phyloP scores from a whole-genome alignment of 2,113 vertebrate species.

The Eublepharis macularius region DNA sequence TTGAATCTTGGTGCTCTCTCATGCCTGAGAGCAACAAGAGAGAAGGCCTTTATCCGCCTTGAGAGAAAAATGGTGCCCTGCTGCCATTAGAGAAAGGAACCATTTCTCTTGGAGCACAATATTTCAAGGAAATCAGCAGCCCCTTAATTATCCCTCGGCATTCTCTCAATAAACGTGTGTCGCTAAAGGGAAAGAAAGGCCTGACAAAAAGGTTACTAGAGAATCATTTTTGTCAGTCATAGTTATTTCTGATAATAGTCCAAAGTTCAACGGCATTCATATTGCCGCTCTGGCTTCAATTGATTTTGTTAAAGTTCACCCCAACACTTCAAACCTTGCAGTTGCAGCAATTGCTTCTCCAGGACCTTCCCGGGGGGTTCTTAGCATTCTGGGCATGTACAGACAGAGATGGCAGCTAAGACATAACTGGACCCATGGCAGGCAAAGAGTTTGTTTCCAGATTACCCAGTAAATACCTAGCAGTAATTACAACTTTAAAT shows the following conservation, averaged over 20 bases:
- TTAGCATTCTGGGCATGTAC: neutral
- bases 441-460: neutral
- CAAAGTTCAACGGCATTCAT: neutral
- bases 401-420: accelerated
- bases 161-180: constrained; percentile 10
- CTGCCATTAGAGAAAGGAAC: neutral
- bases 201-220: neutral
- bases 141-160: constrained; percentile 11
- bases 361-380: accelerated
- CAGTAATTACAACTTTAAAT: constrained; percentile 22
- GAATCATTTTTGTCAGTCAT: neutral
- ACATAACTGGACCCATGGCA: neutral
- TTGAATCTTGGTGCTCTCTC: neutral
- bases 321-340: neutral
- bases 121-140: neutral
- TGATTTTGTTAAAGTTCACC: neutral
- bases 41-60: neutral
- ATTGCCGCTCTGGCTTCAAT: neutral
- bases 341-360: neutral
- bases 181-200: neutral
- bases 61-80: neutral
- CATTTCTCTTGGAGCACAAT: constrained; percentile 12
- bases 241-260: neutral
- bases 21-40: neutral
- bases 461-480: neutral